Conservation (phyloP, 2,888 invertebrate species). For the Unio pictorum region DNA sequence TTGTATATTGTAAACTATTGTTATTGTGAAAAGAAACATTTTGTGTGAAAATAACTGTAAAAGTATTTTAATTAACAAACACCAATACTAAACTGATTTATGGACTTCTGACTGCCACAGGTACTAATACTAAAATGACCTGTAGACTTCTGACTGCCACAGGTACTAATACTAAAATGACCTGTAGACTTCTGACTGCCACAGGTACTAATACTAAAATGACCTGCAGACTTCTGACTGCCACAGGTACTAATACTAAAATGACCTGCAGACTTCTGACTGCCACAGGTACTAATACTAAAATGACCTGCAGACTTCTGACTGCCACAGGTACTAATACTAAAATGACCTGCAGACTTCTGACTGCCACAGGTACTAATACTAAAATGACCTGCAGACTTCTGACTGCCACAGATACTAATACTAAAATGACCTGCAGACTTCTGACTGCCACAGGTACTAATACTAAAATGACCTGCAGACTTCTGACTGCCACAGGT, state of each 20-base stretch:
- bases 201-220: not conserved
- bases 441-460: slow-evolving; percentile 18
- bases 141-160: slow-evolving; percentile 33
- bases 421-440: slow-evolving; percentile 23
- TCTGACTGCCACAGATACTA: slow-evolving; percentile 19
- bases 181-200: too few species aligned
- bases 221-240: slow-evolving; percentile 36
- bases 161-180: not conserved
- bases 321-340: slow-evolving; percentile 10
- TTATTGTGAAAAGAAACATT: not conserved
- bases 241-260: slow-evolving; percentile 4
- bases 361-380: slow-evolving; percentile 15
- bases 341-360: slow-evolving; percentile 31
- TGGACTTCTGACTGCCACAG: slow-evolving; percentile 30
- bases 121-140: slow-evolving; percentile 9
- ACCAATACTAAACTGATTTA: slow-evolving; percentile 14
- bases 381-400: slow-evolving; percentile 27
- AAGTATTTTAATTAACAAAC: too few species aligned
- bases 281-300: slow-evolving; percentile 7
- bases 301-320: slow-evolving; percentile 33
- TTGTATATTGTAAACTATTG: not conserved
- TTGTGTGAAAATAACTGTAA: too few species aligned
- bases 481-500: slow-evolving; percentile 28
- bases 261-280: slow-evolving; percentile 35
- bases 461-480: slow-evolving; percentile 18